These are phyloP conservation scores for Chaetodon trifasciatus DNA, from an alignment of 2,797 vertebrate species.

Conservation along the genomic window DNA sequence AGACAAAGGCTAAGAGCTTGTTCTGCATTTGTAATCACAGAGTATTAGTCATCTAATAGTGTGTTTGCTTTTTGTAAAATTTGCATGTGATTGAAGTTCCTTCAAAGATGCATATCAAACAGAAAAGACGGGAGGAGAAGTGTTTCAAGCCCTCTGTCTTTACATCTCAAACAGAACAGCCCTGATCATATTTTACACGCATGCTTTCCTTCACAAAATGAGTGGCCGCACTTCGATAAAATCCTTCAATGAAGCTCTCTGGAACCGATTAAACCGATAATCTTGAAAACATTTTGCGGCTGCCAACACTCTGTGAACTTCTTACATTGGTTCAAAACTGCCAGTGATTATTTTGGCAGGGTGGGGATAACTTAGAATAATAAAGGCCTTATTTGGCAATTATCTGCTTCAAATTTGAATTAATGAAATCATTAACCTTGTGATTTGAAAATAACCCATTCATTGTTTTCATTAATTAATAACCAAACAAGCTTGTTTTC, in stretches of 20 bases:
- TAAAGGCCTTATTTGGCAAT: constrained; percentile 24
- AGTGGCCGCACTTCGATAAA: background rate
- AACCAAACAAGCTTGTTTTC: constrained; percentile 16
- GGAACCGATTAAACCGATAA: constrained; percentile 31
- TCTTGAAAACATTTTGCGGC: background rate
- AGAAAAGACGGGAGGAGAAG: constrained; percentile 23
- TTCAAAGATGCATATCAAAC: constrained; percentile 58
- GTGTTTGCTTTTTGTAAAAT: constrained; percentile 58
- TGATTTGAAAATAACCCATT: background rate
- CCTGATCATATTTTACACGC: constrained; percentile 22
- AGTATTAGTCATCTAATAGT: constrained; percentile 68
- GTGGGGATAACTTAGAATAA: constrained; percentile 23
- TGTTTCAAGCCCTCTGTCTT: constrained; percentile 19
- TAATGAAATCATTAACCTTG: constrained; percentile 28
- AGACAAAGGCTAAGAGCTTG: constrained; percentile 66
- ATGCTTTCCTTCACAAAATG: constrained; percentile 7
- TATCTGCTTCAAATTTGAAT: constrained; percentile 28
- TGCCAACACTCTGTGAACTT: constrained; percentile 23
- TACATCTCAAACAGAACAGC: constrained; percentile 26
- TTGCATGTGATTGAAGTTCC: constrained; percentile 62
- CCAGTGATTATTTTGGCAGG: constrained; percentile 23
- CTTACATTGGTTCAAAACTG: constrained; percentile 20
- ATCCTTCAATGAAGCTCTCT: constrained; percentile 14
- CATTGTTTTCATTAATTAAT: constrained; percentile 11
- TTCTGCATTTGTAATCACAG: constrained; percentile 61